Conservation (phyloP, 2,888 invertebrate genomes). For the Andrena haemorrhoa region DNA sequence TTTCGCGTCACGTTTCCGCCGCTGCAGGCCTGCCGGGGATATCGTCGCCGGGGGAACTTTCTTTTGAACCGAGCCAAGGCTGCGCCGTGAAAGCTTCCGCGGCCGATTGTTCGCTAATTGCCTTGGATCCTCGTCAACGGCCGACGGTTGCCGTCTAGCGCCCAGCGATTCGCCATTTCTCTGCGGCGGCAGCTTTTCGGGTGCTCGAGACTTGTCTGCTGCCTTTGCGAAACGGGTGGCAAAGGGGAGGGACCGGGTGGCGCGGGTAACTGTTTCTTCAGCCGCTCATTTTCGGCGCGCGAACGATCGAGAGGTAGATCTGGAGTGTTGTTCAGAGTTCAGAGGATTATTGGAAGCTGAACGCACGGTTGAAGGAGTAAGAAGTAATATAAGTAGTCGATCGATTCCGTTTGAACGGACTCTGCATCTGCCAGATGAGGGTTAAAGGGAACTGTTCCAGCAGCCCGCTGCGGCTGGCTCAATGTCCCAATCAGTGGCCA, state of each 20-base stretch:
- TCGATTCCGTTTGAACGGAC: not conserved
- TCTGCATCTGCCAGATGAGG: constrained; percentile 1
- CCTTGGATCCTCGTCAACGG: constrained; percentile 18
- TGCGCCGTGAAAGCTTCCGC: constrained; percentile 31
- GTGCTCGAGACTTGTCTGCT: not conserved
- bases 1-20: constrained; percentile 51
- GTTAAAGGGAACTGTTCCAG: not conserved
- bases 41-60: constrained; percentile 37
- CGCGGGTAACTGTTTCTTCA: no score
- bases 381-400: no score
- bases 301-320: no score
- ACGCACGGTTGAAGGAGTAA: no score
- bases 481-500: constrained; percentile 58
- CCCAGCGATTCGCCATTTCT: constrained; percentile 6
- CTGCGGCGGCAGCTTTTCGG: not conserved
- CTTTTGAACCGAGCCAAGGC: constrained; percentile 31
- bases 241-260: not conserved
- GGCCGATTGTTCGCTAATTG: constrained; percentile 58
- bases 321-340: no score
- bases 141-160: not conserved
- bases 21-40: constrained; percentile 52
- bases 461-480: constrained; percentile 46
- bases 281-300: no score
- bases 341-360: no score
- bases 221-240: not conserved